These are phyloP conservation scores for Pachypeltis micranthus DNA, from an alignment of 1,140 invertebrate species.

Conservation along the genomic window DNA sequence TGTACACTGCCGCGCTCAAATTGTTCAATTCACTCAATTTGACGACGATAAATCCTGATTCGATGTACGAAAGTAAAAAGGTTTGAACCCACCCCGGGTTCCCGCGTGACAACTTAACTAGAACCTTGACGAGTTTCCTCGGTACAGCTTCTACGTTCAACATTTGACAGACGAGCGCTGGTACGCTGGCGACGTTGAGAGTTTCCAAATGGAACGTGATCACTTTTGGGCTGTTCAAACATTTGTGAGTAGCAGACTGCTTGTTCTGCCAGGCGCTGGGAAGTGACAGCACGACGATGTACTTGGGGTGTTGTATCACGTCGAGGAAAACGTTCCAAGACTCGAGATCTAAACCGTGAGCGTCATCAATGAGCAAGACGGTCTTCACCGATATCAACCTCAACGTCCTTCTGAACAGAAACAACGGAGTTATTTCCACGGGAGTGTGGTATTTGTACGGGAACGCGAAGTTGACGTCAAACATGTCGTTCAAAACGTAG, in stretches of 20 bases:
- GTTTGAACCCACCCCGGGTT: conserved; percentile 53
- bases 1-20: conserved; percentile 10
- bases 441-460: conserved; percentile 26
- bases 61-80: conserved; percentile 44
- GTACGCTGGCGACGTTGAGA: conserved; percentile 1
- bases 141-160: conserved; percentile 45
- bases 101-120: conserved; percentile 43
- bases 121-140: conserved; percentile 46
- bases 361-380: conserved; percentile 42
- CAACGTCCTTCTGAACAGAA: conserved; percentile 26
- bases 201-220: conserved; percentile 7
- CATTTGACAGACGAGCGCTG: conserved; percentile 47
- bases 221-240: neutral
- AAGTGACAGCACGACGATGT: conserved; percentile 3
- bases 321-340: conserved; percentile 39
- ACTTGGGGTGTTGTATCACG: conserved; percentile 29
- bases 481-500: conserved; percentile 10
- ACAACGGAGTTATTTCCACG: conserved; percentile 20
- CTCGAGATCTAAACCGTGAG: conserved; percentile 40
- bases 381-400: conserved; percentile 33
- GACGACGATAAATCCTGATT: conserved; percentile 33
- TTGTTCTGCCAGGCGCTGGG: conserved; percentile 1
- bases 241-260: neutral
- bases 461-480: conserved; percentile 21
- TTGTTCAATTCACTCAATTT: neutral